These are phyloP conservation scores for Vultur gryphus DNA, from an alignment of 2,797 vertebrate species.

Conservation along the genomic window DNA sequence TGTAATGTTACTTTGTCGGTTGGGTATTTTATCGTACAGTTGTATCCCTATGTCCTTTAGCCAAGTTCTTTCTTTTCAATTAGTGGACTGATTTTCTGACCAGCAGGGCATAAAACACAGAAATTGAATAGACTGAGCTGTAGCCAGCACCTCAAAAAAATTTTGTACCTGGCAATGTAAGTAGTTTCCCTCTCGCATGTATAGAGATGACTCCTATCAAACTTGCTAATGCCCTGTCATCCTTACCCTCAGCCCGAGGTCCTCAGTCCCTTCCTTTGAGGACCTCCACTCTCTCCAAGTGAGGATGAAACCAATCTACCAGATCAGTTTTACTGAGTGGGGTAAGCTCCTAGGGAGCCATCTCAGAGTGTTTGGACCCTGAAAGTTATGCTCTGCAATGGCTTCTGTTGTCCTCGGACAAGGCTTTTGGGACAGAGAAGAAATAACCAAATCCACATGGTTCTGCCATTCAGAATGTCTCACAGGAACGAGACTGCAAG, in stretches of 20 bases:
- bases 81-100: background rate
- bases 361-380: background rate
- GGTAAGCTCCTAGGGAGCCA: background rate
- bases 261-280: background rate
- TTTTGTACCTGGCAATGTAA: background rate
- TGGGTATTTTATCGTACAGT: background rate
- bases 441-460: background rate
- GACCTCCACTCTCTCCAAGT: background rate
- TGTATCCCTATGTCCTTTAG: background rate
- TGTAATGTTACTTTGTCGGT: background rate
- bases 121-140: background rate
- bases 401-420: background rate
- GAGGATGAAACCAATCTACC: background rate
- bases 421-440: background rate
- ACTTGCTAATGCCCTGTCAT: background rate
- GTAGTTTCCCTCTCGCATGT: background rate
- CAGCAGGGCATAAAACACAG: background rate
- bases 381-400: background rate
- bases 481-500: rapidly evolving
- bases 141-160: background rate
- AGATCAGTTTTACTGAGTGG: background rate
- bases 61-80: background rate
- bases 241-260: background rate
- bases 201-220: background rate
- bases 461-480: background rate